phyloP scores from a whole-genome alignment of 1,140 invertebrate genomes.

The Mylabris phalerata region DNA sequence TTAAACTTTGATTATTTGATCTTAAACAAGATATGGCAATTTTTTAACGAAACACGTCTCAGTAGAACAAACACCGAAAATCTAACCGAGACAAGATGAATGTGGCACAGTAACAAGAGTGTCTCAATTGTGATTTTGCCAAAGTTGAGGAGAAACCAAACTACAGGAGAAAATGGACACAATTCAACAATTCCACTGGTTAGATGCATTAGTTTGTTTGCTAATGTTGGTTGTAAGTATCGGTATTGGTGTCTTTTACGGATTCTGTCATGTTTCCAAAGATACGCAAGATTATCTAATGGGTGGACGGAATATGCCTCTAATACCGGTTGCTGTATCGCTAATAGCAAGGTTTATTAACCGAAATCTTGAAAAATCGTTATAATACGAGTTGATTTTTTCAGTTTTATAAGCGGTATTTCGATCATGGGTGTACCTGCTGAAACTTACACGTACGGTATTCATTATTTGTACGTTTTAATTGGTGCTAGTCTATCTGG shows the following conservation, averaged over 20 bases:
- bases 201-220: no score
- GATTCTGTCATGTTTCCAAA: conserved; percentile 47
- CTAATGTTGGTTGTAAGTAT: conserved; percentile 50
- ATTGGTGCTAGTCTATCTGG: background rate
- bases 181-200: no score
- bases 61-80: no score
- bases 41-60: no score
- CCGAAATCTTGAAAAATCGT: no score
- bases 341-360: conserved; percentile 46
- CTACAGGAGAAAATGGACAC: no score
- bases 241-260: conserved; percentile 56
- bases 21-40: no score
- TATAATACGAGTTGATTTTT: conserved; percentile 20
- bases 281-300: conserved; percentile 55
- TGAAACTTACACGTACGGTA: conserved; percentile 68
- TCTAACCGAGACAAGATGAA: no score
- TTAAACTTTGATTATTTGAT: no score
- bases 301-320: conserved; percentile 52
- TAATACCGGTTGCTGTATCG: conserved; percentile 52
- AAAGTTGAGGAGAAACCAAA: no score
- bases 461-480: conserved; percentile 50
- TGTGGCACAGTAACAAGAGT: no score
- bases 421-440: conserved; percentile 69
- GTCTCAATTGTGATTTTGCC: no score
- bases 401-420: conserved; percentile 70